These are phyloP conservation scores for Gnathonemus longibarbis DNA, from an alignment of 2,113 vertebrate species.

Conservation along the genomic window DNA sequence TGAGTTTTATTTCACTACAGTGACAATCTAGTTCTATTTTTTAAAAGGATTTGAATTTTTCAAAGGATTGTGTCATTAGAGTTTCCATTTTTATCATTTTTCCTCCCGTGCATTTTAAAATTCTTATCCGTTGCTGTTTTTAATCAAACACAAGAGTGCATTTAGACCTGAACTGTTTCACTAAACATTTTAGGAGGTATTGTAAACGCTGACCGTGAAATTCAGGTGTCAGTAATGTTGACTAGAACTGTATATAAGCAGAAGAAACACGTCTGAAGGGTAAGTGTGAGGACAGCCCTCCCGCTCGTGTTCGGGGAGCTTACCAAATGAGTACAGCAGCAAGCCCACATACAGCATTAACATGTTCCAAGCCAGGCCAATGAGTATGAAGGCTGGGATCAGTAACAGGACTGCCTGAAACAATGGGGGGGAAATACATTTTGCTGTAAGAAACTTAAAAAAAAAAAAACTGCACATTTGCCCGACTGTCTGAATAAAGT, in stretches of 20 bases:
- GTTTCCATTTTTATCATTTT: neutral
- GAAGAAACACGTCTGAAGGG: neutral
- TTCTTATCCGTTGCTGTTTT: neutral
- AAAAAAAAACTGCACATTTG: neutral
- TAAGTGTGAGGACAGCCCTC: neutral
- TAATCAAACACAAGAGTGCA: neutral
- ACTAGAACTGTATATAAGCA: neutral
- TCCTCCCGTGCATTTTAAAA: neutral
- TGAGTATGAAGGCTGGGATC: slow-evolving; percentile 81
- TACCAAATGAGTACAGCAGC: slow-evolving; percentile 84
- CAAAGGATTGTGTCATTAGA: neutral
- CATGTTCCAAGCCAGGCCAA: slow-evolving; percentile 73
- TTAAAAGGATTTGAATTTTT: neutral
- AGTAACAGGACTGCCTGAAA: slow-evolving; percentile 76
- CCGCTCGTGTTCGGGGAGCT: slow-evolving; percentile 39
- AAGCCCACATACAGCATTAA: slow-evolving; percentile 70
- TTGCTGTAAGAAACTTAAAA: neutral
- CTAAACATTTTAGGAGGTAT: neutral
- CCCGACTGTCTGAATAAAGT: neutral
- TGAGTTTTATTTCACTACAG: neutral
- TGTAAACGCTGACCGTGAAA: neutral
- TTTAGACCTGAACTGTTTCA: neutral
- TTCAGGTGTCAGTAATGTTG: neutral
- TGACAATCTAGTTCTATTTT: neutral
- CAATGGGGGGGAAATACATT: neutral